A percentile compares a stretch with the other conserved stretches of the same genome.
Evolutionary conservation across 1,140 invertebrate genomes (phyloP).

Genomic region (Tetranychus cinnabarinus): DNA sequence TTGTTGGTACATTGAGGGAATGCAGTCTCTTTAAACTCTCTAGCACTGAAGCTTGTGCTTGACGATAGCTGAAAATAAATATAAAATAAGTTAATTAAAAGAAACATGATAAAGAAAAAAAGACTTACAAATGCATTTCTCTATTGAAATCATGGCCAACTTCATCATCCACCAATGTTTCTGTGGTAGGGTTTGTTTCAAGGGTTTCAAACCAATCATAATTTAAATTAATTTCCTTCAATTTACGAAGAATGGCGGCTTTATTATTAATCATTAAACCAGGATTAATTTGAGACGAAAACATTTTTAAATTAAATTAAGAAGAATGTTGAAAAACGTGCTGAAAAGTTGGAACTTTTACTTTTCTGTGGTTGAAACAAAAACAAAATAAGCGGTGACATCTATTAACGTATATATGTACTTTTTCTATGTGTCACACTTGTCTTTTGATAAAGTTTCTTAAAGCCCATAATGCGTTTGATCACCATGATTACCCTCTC

Average conservation of each 20-base stretch:
- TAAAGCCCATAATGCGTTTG: constrained; percentile 77
- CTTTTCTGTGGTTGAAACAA: too few species aligned
- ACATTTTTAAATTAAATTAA: too few species aligned
- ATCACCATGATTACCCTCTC: constrained; percentile 46
- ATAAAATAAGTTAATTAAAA: background rate
- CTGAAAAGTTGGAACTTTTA: too few species aligned
- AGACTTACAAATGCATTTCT: constrained; percentile 48
- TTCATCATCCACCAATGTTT: constrained; percentile 39
- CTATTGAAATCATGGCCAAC: constrained; percentile 79
- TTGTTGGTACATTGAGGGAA: constrained; percentile 45
- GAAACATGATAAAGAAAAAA: background rate
- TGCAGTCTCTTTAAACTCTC: constrained; percentile 49
- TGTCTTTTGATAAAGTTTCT: constrained; percentile 47
- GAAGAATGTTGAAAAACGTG: too few species aligned
- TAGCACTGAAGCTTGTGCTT: constrained; percentile 64
- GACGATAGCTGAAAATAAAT: constrained; percentile 36
- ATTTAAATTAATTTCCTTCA: constrained; percentile 40
- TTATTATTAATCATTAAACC: constrained; percentile 16
- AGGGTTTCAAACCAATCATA: constrained; percentile 63
- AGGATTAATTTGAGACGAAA: too few species aligned
- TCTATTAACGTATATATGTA: too few species aligned
- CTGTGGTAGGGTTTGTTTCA: constrained; percentile 36
- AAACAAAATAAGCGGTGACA: too few species aligned
- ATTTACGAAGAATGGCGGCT: constrained; percentile 39
- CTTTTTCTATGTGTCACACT: too few species aligned